Percentiles rank a stretch among this genome's conserved stretches.
These are phyloP conservation scores for Sycophila sp. DNA, from an alignment of 1,140 invertebrate species.

Conservation along the genomic window DNA sequence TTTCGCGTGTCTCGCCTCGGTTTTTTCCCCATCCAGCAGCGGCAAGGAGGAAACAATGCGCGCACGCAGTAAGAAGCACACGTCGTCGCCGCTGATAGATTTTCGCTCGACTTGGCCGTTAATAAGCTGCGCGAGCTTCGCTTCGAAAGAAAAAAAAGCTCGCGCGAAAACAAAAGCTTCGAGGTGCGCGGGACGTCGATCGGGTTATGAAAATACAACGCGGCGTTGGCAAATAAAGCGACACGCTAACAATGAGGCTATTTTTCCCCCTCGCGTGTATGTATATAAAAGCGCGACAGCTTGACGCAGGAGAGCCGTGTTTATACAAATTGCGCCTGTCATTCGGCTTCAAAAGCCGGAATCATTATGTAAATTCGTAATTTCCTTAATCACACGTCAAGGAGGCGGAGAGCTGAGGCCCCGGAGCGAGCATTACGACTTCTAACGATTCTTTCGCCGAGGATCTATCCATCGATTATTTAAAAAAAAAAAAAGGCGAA, in stretches of 20 bases:
- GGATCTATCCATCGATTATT: constrained; percentile 38
- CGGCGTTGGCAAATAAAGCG: background rate
- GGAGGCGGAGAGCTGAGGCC: background rate
- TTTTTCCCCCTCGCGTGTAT: constrained; percentile 5
- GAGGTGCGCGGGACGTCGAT: no score
- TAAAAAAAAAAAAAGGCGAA: constrained; percentile 37
- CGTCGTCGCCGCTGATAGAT: background rate
- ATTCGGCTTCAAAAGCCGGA: constrained; percentile 35
- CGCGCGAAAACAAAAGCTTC: background rate
- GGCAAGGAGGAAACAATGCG: no score
- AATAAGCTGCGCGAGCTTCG: background rate
- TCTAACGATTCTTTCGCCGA: constrained; percentile 1
- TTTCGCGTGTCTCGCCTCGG: no score
- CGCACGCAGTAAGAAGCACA: background rate
- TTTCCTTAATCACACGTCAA: constrained; percentile 28
- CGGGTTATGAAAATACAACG: constrained; percentile 1
- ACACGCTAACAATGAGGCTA: constrained; percentile 28
- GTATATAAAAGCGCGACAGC: constrained; percentile 3
- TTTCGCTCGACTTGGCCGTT: background rate
- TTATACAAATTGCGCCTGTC: constrained; percentile 40
- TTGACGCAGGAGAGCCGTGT: constrained; percentile 6
- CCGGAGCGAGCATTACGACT: background rate
- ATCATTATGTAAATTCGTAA: constrained; percentile 36
- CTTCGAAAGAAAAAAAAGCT: background rate
- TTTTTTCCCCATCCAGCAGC: background rate